Evolutionary conservation across 2,113 vertebrate species (phyloP).

Genomic region (Psittacara wagleri): DNA sequence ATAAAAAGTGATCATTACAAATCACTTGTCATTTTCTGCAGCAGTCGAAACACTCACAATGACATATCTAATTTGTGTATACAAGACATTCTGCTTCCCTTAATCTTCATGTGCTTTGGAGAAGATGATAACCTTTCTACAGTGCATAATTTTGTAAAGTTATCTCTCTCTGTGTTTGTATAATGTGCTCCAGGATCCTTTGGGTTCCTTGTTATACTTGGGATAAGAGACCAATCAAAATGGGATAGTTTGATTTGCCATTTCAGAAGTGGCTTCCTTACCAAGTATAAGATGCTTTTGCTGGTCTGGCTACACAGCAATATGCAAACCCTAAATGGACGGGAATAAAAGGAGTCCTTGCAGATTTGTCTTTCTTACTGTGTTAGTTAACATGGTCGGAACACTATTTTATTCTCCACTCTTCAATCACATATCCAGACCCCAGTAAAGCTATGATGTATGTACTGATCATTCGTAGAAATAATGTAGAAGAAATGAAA

Average conservation of each 20-base stretch:
- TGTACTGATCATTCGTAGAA: not conserved
- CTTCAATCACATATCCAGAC: not conserved
- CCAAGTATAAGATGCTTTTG: not conserved
- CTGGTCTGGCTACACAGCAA: not conserved
- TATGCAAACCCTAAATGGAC: not conserved
- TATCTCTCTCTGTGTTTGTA: not conserved
- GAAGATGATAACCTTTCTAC: not conserved
- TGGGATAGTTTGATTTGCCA: not conserved
- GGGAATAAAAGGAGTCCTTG: not conserved
- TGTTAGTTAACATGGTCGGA: not conserved
- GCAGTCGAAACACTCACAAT: not conserved
- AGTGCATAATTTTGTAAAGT: not conserved
- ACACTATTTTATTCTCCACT: not conserved
- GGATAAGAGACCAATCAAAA: not conserved
- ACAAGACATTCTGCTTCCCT: not conserved
- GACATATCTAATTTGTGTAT: not conserved
- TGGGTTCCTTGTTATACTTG: not conserved
- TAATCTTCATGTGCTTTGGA: not conserved
- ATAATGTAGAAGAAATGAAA: not conserved
- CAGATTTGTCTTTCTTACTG: not conserved
- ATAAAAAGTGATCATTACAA: constrained; percentile 41
- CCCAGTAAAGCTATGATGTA: not conserved
- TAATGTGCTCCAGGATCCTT: not conserved
- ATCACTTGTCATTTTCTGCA: constrained; percentile 36
- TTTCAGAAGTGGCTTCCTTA: not conserved